These are phyloP conservation scores for Ochotona curzoniae DNA, from an alignment of 2,113 vertebrate species.

Conservation along the genomic window DNA sequence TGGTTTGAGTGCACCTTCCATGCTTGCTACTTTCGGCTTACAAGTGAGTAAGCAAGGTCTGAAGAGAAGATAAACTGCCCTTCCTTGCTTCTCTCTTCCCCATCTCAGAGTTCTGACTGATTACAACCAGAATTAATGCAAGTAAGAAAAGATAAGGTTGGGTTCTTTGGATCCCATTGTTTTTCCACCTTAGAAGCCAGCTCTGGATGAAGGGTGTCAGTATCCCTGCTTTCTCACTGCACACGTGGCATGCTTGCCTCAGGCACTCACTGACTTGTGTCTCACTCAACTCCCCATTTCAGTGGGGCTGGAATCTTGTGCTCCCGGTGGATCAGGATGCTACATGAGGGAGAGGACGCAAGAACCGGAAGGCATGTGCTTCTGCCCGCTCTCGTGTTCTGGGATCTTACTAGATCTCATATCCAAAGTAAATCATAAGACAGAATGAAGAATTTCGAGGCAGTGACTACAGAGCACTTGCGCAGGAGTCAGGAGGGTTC, in stretches of 20 bases:
- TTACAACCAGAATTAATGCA: neutral
- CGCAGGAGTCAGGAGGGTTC: neutral
- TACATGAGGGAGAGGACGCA: neutral
- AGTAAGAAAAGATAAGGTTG: neutral
- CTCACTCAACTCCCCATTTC: neutral
- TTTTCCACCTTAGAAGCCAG: neutral
- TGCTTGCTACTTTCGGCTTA: constrained; percentile 46
- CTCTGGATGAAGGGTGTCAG: neutral
- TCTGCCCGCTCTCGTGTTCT: neutral
- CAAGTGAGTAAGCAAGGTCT: neutral
- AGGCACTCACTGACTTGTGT: neutral
- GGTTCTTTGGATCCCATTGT: neutral
- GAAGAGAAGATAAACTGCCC: neutral
- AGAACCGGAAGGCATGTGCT: neutral
- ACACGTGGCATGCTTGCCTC: neutral
- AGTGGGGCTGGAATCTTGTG: neutral
- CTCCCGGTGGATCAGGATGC: neutral
- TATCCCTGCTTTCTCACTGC: neutral
- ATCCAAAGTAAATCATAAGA: neutral
- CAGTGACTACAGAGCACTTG: neutral
- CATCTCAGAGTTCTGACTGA: neutral
- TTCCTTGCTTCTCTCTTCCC: neutral
- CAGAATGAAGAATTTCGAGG: neutral
- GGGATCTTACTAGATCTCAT: neutral
- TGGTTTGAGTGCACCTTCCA: too few relatives aligned